Evolutionary conservation across 2,888 invertebrate species (phyloP), one percentile per base, ranked within the genome.

Genomic region (Drosophila parthenogenetica): DNA sequence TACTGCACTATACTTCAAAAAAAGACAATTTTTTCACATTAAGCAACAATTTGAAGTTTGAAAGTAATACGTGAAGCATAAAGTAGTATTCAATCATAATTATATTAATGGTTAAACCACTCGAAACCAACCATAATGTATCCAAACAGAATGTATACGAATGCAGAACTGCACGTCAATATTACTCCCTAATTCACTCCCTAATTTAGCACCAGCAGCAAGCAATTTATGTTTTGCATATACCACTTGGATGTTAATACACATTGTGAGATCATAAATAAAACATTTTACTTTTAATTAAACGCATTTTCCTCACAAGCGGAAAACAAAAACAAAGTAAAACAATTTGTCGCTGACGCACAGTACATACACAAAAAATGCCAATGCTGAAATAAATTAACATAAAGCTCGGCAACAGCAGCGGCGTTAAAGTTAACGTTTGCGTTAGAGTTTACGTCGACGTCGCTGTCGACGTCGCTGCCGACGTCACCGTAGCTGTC

Each of bases 301-400:
- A 73, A 74, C 42, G 35, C 54, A 64, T 62, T 61, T 51, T 55
- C 29, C 46, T n/a, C 35, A 22, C 22, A 22, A 35, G 50, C 35
- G 25, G 13, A 60, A 43, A 29, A 59, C 42, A 40, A 58, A 70
- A 45, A 39, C 65, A 65, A 76, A 46, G 25, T 54, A 72, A 82
- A 73, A 53, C 69, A 72, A 80, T 73, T 76, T 59, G 67, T 54
- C 22, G 54, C 43, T 35, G 35, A 68, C 16, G 49, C 50, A 55
- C 49, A 13, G 16, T 35, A 49, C 37, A 35, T 35, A 63, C 45
- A 57, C 14, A 46, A 35, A 37, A 65, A 87, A 71, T 68, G 46
- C 68, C 70, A 69, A 80, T 83, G 68, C 65, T 57, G 54, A 88
- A 88, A 86, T 86, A 87, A 84, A 84, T 84, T 84, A 84, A 87